phyloP scores from a whole-genome alignment of 1,140 invertebrate genomes.

The Caerostris darwini region DNA sequence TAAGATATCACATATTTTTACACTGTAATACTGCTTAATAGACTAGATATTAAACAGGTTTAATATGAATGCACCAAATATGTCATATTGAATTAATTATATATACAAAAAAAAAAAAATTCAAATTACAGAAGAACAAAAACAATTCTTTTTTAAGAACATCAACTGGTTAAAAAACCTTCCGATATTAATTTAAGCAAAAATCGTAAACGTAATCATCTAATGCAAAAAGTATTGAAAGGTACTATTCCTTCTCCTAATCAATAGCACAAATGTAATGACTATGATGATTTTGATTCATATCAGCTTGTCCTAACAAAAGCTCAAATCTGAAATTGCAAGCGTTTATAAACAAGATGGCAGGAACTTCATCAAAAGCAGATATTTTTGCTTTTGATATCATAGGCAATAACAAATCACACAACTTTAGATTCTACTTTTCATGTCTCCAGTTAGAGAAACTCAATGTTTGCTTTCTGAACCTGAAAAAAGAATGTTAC shows the following conservation, averaged over 20 bases:
- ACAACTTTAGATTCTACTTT: background rate
- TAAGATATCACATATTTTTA: slow-evolving; percentile 26
- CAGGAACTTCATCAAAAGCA: background rate
- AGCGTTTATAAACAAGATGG: slow-evolving; percentile 7
- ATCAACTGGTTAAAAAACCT: too few species aligned
- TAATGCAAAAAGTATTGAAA: too few species aligned
- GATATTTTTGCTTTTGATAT: background rate
- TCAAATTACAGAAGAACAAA: too few species aligned
- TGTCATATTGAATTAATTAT: background rate
- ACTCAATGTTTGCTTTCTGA: background rate
- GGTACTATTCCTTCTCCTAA: too few species aligned
- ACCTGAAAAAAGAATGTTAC: background rate
- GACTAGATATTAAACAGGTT: slow-evolving; percentile 26
- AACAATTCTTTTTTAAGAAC: too few species aligned
- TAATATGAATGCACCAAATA: slow-evolving; percentile 3
- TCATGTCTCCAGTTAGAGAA: background rate
- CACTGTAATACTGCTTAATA: background rate
- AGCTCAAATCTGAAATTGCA: slow-evolving; percentile 9
- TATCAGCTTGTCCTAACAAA: background rate
- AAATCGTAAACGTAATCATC: too few species aligned
- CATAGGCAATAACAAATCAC: background rate
- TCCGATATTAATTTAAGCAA: too few species aligned
- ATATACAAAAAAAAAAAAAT: background rate
- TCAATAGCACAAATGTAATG: background rate
- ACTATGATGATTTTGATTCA: background rate